Evolutionary conservation across 2,797 vertebrate genomes (phyloP).

Genomic region (Chelmon rostratus): DNA sequence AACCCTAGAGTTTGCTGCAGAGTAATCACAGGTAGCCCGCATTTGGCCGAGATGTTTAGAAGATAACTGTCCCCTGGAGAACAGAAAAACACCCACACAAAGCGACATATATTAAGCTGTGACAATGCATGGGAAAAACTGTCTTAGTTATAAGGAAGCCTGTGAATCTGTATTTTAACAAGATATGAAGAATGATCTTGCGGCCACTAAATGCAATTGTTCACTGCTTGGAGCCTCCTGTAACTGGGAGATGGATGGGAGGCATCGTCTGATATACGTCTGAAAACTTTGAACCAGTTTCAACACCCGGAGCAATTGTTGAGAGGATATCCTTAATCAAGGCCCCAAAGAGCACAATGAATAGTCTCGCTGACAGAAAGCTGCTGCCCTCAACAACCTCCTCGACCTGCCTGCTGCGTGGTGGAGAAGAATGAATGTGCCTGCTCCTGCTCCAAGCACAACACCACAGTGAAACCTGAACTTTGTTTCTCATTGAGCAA

Average conservation of each 20-base stretch:
- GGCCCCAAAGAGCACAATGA: slow-evolving; percentile 73
- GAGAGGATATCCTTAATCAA: slow-evolving; percentile 83
- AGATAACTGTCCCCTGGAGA: background rate
- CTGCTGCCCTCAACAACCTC: slow-evolving; percentile 56
- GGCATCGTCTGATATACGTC: slow-evolving; percentile 44
- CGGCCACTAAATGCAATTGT: slow-evolving; percentile 45
- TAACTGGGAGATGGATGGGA: slow-evolving; percentile 57
- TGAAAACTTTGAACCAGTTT: slow-evolving; percentile 73
- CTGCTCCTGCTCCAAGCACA: slow-evolving; percentile 26
- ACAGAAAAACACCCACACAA: slow-evolving; percentile 31
- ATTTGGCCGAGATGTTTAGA: slow-evolving; percentile 18
- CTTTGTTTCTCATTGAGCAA: slow-evolving; percentile 19
- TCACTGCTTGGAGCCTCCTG: slow-evolving; percentile 37
- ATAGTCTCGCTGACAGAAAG: slow-evolving; percentile 70
- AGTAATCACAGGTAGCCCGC: slow-evolving; percentile 31
- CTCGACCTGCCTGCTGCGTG: slow-evolving; percentile 27
- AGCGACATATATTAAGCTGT: slow-evolving; percentile 27
- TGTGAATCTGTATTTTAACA: slow-evolving; percentile 27
- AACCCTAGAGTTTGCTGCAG: slow-evolving; percentile 13
- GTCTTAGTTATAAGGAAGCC: background rate
- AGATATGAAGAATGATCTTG: slow-evolving; percentile 40
- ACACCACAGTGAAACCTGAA: slow-evolving; percentile 44
- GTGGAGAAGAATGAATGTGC: slow-evolving; percentile 27
- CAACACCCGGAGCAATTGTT: slow-evolving; percentile 74
- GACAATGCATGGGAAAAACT: slow-evolving; percentile 28